Evolutionary conservation across 1,140 invertebrate genomes (phyloP).

Genomic region (Berghia stephanieae): DNA sequence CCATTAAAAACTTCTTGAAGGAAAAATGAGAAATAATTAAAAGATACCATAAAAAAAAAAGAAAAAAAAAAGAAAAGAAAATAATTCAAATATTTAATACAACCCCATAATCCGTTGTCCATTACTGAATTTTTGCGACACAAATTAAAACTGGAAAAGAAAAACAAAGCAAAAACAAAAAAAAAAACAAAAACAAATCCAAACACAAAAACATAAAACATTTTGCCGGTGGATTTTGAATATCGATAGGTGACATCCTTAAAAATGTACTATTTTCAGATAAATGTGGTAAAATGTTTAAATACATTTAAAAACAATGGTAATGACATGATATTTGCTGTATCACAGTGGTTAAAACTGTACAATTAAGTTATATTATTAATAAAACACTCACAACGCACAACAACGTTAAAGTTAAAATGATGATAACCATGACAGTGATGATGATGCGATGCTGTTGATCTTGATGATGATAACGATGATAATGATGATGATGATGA

Average conservation of each 20-base stretch:
- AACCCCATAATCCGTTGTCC: background rate
- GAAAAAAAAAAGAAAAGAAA: background rate
- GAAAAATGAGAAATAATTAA: no score
- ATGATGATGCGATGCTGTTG: no score
- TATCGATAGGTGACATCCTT: background rate
- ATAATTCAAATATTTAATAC: background rate
- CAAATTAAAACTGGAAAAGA: background rate
- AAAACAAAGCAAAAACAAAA: background rate
- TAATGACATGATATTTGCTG: background rate
- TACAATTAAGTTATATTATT: background rate
- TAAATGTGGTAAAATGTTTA: background rate
- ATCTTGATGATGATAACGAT: no score
- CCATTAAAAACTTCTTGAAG: no score
- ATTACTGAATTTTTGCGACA: background rate
- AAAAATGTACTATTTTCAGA: background rate
- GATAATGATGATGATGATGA: no score
- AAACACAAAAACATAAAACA: background rate
- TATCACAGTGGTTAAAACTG: background rate
- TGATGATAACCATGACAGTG: no score
- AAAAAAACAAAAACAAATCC: background rate
- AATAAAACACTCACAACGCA: background rate
- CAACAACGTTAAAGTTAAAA: no score
- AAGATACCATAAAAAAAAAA: background rate
- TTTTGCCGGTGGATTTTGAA: background rate
- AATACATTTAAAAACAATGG: background rate